Conservation (phyloP, 2,797 vertebrate species). For the Pantherophis vulpinus region DNA sequence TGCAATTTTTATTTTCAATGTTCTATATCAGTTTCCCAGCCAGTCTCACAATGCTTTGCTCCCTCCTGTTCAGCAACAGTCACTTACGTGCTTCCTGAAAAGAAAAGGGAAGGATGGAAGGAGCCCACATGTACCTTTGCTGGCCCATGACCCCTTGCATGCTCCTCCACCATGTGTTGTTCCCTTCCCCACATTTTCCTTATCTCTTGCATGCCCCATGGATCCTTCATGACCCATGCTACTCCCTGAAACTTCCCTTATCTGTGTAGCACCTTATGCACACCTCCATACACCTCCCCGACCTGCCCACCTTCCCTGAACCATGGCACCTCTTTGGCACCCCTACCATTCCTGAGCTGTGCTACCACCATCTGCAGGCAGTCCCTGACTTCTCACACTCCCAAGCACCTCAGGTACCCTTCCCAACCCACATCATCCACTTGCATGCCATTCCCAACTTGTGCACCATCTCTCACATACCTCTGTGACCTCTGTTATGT, state of each 20-base stretch:
- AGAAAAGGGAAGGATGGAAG: too few species aligned
- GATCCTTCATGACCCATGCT: not conserved
- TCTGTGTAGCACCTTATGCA: not conserved
- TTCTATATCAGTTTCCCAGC: not conserved
- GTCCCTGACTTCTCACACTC: not conserved
- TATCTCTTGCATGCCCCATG: not conserved
- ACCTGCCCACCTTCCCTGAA: not conserved
- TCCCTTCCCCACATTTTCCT: not conserved
- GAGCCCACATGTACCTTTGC: not conserved
- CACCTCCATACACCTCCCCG: not conserved
- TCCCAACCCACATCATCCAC: not conserved
- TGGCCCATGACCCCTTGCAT: not conserved
- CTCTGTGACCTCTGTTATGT: not conserved
- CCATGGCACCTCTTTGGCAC: not conserved
- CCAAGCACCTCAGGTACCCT: not conserved
- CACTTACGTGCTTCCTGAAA: not conserved
- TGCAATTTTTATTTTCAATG: not conserved
- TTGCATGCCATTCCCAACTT: not conserved
- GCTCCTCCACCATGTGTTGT: not conserved
- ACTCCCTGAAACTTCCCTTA: not conserved
- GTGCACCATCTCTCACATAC: not conserved
- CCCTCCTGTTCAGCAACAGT: not conserved
- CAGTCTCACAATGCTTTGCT: not conserved
- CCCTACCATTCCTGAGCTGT: not conserved
- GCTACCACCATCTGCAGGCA: not conserved